Base-by-base conservation (phyloP, 1,140 invertebrate genomes). In the Leptinotarsa texana region DNA sequence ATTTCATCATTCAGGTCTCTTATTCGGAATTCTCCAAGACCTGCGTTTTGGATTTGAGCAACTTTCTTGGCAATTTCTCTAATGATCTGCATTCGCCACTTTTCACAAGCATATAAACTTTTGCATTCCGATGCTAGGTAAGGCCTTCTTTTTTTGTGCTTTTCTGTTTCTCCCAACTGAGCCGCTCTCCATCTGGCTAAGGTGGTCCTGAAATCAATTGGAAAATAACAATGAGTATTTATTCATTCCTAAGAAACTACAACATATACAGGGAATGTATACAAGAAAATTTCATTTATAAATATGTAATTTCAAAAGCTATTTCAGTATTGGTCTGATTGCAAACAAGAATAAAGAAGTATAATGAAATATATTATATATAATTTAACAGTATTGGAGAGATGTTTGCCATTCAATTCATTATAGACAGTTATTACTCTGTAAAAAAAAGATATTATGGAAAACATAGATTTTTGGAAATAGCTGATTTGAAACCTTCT, bases 1-100 rank as follows among this genome's bases (percentile, higher is more conserved):
- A 99, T 99, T 87, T 99, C 98, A 88, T 99, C 98, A 85, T 99
- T 99, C 2, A 99, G 87, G 86, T 99, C 98, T 48, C 98, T 88
- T 78, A 99, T 96, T 51, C 98, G 91, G 84, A 98, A 99, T 88
- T 99, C 98, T 1, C 98, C 98, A 1, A 99, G 88, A 79, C 98
- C 98, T 81, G 98, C 98, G 89, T 99, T 99, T 86, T 99, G 98
- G 84, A 99, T 99, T 86, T 98, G 96, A 18, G 98, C 94, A n/a
- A 99, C 98, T 89, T 99, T 99, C 82, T 97, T 96, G 0, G 97
- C 96, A 57, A 99, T 94, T 88, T 99, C 98, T 75, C 97, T 88
- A 68, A 99, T 97, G 74, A 99, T 98, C 85, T 99, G 96, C 85
- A 96, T 89, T 80, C 98, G 89, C 93, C 96, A 99, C 88, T 97